Base-by-base conservation (phyloP, 2,113 vertebrate species). In the Melanerpes aurifrons region DNA sequence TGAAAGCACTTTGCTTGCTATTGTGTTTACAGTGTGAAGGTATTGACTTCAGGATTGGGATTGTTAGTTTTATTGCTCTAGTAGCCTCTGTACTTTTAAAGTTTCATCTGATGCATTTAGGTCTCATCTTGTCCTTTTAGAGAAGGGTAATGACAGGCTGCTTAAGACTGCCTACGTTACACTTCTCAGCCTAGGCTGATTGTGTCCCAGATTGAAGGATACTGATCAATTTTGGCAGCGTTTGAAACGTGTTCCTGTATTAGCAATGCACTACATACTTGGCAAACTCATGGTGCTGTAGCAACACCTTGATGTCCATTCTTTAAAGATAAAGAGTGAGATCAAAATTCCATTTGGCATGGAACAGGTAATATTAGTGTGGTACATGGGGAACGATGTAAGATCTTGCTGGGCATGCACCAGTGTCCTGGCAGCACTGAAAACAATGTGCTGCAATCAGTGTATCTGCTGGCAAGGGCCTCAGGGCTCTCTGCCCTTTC, bases 221-320 rank as follows among this genome's bases (percentile, higher is more conserved):
- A 72, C 47, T 66, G 64, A 81, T 93, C 64, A 35, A 67, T 86
- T 92, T 77, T 88, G 43, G 47, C 71, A 43, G 50, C 35, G 12
- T 12, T 63, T 67, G 62, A 74, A 91, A 78, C 63, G 48, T 0
- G 2, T 66, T 74, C 43, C 54, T 64, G 48, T n/a, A 35, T 70
- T 90, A 69, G 50, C 59, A 80, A 47, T 37, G 26, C 74, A 20
- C 43, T 58, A 16, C 72, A 14, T 43, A 13, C 13, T 47, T 79
- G 72, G 17, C 76, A 70, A 74, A 74, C 48, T 28, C 7, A 1
- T 50, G 45, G 61, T 58, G 35, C 82, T 67, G 57, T 40, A 78
- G 61, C 28, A 86, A 48, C 40, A 48, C 18, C 56, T 58, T 54
- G 29, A 66, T 75, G 21, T 57, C 22, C 4, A 0, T 45, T 72